Base-by-base conservation (phyloP, 92 coral and sea anemone genomes). In the Heliopora coerulea region DNA sequence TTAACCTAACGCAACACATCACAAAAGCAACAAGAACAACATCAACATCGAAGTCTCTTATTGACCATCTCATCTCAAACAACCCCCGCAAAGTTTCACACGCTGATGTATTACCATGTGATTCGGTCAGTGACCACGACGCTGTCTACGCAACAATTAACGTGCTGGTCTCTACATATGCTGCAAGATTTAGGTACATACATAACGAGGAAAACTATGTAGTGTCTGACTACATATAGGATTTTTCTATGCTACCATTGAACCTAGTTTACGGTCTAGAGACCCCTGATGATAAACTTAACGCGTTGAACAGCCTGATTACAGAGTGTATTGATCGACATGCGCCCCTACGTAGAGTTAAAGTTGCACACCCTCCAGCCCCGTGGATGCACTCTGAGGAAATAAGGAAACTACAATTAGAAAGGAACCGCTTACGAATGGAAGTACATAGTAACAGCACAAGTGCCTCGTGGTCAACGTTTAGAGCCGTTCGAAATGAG, bases 361-460 rank as follows among this genome's bases (percentile, higher is more conserved):
- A 79, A 52, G 80, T 87, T 20, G 80, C 91, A 21, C 83, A 88
- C 49, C 91, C 85, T 1, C 86, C 88, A n/a, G 91, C 91, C 25
- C 88, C 88, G 5, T 87, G 83, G 86, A 49, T 82, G 62, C 68
- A 46, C 25, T 56, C 59, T 7, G 37, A 46, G 23, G 65, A 74
- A 58, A 87, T 83, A 28, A 80, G 74, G 8, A 68, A 69, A 57
- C 74, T 83, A 2, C 85, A 83, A 66, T 27, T 17, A 10, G 78
- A 83, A 41, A 69, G 91, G 46, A 61, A 60, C 15, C 32, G 59
- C 14, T 37, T 23, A 21, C 39, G 69, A 17, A 18, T 74, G 37
- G 68, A 59, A 42, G 59, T 70, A 41, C 67, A 60, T 59, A 20
- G 29, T 17, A 74, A 33, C 26, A 52, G 73, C 44, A 63, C 48